phyloP scores from a whole-genome alignment of 64 coral and sea anemone genomes.

The Stichodactyla mertensii region DNA sequence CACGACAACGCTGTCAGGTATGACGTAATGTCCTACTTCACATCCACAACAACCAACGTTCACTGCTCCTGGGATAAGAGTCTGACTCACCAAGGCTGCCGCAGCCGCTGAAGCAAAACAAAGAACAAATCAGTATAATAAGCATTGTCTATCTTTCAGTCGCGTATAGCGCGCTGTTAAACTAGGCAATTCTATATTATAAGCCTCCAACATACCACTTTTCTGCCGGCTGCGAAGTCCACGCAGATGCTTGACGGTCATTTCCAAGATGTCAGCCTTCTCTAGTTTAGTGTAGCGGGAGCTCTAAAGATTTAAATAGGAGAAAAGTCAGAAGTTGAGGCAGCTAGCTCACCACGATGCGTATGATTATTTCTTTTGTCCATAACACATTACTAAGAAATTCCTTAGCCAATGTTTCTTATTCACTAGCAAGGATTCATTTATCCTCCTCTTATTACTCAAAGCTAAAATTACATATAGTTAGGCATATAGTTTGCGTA shows the following conservation, averaged over 20 bases:
- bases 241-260: conserved; percentile 80
- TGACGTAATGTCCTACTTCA: background rate
- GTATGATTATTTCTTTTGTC: no score
- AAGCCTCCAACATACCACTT: conserved; percentile 1
- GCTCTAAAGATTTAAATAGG: conserved; percentile 30
- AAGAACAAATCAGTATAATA: background rate
- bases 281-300: conserved; percentile 91
- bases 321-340: background rate
- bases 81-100: background rate
- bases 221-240: conserved; percentile 44
- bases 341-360: no score
- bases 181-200: background rate
- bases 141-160: no score
- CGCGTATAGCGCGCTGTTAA: no score
- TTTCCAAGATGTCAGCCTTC: conserved; percentile 94
- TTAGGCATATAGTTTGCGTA: no score
- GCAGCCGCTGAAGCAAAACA: background rate
- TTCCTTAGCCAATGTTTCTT: no score
- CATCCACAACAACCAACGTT: background rate
- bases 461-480: no score
- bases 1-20: background rate
- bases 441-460: no score
- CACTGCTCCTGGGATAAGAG: background rate
- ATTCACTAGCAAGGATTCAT: no score
- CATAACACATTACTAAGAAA: no score